A percentile compares a stretch with the other conserved stretches of the same genome.
Conservation (phyloP, 2,797 vertebrate genomes). For the Rousettus madagascariensis region DNA sequence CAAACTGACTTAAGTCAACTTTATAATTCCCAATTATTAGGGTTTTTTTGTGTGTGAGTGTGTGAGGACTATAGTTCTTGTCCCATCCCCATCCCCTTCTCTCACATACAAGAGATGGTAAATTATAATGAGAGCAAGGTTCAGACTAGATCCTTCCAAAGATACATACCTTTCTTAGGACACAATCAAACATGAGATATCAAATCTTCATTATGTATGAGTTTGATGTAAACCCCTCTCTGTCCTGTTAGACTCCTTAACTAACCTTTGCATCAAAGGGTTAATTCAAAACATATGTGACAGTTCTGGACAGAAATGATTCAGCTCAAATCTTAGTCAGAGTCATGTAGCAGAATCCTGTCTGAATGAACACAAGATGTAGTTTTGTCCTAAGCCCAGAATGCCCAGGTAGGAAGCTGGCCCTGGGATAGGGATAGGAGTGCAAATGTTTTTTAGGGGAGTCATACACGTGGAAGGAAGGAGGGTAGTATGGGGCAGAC, state of each 20-base stretch:
- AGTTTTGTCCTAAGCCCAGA: background rate
- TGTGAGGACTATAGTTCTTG: background rate
- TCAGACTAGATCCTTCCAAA: background rate
- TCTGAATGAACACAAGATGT: background rate
- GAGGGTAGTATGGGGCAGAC: no score
- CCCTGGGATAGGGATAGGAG: background rate
- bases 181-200: background rate
- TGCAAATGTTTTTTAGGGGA: background rate
- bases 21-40: background rate
- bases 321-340: background rate
- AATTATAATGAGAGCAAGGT: background rate
- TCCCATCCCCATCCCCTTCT: background rate
- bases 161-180: background rate
- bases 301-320: background rate
- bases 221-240: background rate
- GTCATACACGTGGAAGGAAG: background rate
- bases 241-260: background rate
- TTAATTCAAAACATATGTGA: background rate
- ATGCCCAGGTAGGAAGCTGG: fast-evolving
- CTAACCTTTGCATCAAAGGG: background rate
- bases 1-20: background rate
- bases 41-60: no score
- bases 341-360: background rate
- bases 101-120: background rate
- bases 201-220: background rate